Conservation (phyloP, 2,113 vertebrate species). For the Heterocephalus glaber region DNA sequence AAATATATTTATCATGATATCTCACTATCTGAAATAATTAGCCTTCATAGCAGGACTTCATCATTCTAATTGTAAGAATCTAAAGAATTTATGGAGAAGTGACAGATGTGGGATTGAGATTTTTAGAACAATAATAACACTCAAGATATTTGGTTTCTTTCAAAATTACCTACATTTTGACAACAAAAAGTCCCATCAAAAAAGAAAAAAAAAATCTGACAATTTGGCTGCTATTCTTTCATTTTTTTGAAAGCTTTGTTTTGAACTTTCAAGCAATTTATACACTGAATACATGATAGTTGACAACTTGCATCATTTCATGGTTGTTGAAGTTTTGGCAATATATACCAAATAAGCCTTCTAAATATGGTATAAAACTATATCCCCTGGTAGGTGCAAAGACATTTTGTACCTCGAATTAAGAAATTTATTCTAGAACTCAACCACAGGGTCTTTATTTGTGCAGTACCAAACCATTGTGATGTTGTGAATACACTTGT, state of each 20-base stretch:
- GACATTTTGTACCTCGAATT: background rate
- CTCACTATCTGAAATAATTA: too few relatives aligned
- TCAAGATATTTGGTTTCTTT: too few relatives aligned
- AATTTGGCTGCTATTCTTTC: too few relatives aligned
- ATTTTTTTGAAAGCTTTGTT: background rate
- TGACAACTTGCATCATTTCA: background rate
- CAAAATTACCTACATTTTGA: too few relatives aligned
- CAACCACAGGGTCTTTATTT: background rate
- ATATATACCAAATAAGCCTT: background rate
- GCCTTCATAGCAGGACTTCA: too few relatives aligned
- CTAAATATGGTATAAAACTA: background rate
- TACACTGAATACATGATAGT: background rate
- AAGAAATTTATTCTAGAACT: background rate
- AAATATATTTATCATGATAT: too few relatives aligned
- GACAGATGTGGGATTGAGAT: too few relatives aligned
- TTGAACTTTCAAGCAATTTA: background rate
- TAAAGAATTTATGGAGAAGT: too few relatives aligned
- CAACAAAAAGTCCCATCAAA: too few relatives aligned
- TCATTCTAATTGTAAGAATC: too few relatives aligned
- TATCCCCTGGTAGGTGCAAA: background rate
- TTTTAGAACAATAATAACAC: too few relatives aligned
- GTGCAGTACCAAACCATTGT: background rate
- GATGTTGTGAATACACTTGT: background rate
- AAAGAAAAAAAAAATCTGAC: too few relatives aligned
- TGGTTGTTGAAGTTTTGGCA: background rate